These are phyloP conservation scores for Fistularia tabacaria DNA, from an alignment of 2,797 vertebrate genomes.

Conservation along the genomic window DNA sequence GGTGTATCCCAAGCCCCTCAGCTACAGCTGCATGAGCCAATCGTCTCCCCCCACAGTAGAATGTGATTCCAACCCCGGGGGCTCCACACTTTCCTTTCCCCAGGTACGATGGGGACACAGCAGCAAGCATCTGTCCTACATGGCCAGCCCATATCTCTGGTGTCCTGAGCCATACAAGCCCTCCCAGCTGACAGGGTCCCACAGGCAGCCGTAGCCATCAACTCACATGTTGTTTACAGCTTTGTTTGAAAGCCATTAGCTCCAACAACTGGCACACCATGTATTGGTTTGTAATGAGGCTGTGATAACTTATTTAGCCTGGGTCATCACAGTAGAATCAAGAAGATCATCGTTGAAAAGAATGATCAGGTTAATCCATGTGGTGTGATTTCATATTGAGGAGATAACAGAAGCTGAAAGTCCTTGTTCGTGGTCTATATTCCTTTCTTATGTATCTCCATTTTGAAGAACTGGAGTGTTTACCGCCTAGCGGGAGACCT, in stretches of 20 bases:
- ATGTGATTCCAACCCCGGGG: constrained; percentile 44
- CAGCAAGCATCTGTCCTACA: constrained; percentile 51
- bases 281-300: too few species aligned
- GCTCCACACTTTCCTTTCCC: constrained; percentile 45
- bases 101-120: constrained; percentile 37
- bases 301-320: too few species aligned
- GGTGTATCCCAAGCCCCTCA: constrained; percentile 54
- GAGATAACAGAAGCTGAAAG: neutral
- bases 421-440: too few species aligned
- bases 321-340: too few species aligned
- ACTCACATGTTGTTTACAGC: constrained; percentile 35
- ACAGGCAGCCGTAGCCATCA: constrained; percentile 39
- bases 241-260: constrained; percentile 5
- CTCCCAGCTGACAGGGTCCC: too few species aligned
- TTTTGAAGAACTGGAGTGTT: constrained; percentile 2
- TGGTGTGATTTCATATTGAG: neutral
- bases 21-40: constrained; percentile 27
- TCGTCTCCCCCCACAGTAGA: constrained; percentile 34
- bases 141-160: constrained; percentile 35
- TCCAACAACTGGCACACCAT: too few species aligned
- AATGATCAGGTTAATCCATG: too few species aligned
- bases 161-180: constrained; percentile 20
- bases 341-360: too few species aligned
- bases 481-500: constrained; percentile 22
- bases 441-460: too few species aligned